Base-by-base conservation (phyloP, 2,797 vertebrate genomes). In the Danio choprae region DNA sequence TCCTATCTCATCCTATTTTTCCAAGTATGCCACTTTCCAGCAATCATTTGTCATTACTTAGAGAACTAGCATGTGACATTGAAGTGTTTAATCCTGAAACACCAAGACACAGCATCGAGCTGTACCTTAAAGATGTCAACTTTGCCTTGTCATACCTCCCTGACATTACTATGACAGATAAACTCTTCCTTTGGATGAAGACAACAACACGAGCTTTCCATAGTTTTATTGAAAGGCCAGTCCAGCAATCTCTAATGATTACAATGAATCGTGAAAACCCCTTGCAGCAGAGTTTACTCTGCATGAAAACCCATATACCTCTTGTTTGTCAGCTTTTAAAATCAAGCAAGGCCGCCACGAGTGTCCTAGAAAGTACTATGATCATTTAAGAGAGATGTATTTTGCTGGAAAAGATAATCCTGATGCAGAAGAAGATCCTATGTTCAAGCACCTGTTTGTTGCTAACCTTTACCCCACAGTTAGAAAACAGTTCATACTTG, bases 301-400 rank as follows among this genome's bases (percentile, higher is more conserved):
- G n/a, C n/a, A n/a, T n/a, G n/a, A n/a, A n/a, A n/a, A n/a, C n/a
- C n/a, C n/a, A 16, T 51, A n/a, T 9, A 56, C 55, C 55, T 56
- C 55, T 56, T 2, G 5, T 22, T 10, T 56, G 2, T 56, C 20
- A 22, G 10, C 20, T 56, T 22, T 22, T 10, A 2, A 11, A 56
- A 56, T 56, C 22, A 20, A 18, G 48, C 5, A 56, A 56, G 18
- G 55, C 55, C 55, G 20, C 5, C 55, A 22, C 12, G 9, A 56
- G 12, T 22, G 55, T 56, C 20, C 10, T 10, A 22, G 55, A n/a
- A n/a, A n/a, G n/a, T 22, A 22, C 18, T 56, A 22, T 22, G 18
- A 22, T 55, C 12, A 11, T 18, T 74, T 74, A 13, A 29, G 56
- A 8, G 43, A 74, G 2, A 13, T 74, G 5, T 74, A 58, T 74